These are phyloP conservation scores for Rhabdomys dilectus DNA, from an alignment of 2,113 vertebrate genomes.

Conservation along the genomic window DNA sequence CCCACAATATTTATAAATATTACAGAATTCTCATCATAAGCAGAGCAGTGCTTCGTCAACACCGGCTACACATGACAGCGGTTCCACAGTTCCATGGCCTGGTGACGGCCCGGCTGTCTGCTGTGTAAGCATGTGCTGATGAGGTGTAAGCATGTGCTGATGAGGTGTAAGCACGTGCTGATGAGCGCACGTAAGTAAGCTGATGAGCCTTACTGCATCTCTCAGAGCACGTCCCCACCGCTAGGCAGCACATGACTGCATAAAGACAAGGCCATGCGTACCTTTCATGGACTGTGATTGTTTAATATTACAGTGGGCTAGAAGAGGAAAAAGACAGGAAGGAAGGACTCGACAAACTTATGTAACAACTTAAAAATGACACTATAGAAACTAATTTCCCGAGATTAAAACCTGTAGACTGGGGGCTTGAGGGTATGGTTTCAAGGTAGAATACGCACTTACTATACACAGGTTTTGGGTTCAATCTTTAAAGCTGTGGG, in stretches of 20 bases:
- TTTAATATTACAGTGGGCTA: not conserved
- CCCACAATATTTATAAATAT: not conserved
- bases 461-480: not conserved
- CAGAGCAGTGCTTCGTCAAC: not conserved
- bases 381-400: conserved; percentile 32
- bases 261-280: not conserved
- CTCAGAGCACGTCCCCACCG: not conserved
- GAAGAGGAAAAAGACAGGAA: not conserved
- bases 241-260: not conserved
- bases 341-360: not conserved
- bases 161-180: not conserved
- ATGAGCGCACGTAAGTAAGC: too few relatives aligned
- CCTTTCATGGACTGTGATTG: not conserved
- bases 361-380: not conserved
- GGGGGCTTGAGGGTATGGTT: not conserved
- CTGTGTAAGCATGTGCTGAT: not conserved
- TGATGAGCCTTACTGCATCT: too few relatives aligned
- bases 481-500: not conserved
- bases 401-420: not conserved
- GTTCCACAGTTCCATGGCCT: too few relatives aligned
- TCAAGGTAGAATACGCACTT: not conserved
- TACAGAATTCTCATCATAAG: not conserved
- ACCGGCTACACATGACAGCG: not conserved
- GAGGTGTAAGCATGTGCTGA: not conserved
- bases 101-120: not conserved